Percentiles rank a stretch among this genome's conserved stretches.
These are phyloP conservation scores for Actenoides lindsayi DNA, from an alignment of 2,113 vertebrate genomes.

Conservation along the genomic window DNA sequence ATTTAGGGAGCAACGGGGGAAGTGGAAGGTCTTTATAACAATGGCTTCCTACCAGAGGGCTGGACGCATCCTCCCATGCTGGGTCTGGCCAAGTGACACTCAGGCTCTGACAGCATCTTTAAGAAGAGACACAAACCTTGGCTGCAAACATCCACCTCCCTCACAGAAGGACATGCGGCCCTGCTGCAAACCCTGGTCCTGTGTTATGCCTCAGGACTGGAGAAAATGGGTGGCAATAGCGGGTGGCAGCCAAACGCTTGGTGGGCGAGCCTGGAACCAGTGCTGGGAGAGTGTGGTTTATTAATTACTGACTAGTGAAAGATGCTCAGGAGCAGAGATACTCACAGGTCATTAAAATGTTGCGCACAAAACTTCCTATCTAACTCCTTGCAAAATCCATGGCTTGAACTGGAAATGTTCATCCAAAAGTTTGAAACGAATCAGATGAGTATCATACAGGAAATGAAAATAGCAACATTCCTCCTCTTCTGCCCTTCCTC, in stretches of 20 bases:
- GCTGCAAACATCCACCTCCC: neutral
- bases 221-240: neutral
- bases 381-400: neutral
- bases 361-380: neutral
- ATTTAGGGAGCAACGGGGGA: neutral
- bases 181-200: neutral
- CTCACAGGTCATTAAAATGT: neutral
- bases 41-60: neutral
- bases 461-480: neutral
- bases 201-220: neutral
- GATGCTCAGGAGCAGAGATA: neutral
- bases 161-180: neutral
- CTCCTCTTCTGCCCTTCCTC: neutral
- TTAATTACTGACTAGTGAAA: neutral
- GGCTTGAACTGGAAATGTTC: neutral
- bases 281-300: neutral
- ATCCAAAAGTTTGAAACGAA: neutral
- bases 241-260: neutral
- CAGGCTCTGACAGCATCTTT: neutral
- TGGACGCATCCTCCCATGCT: neutral
- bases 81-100: neutral
- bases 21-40: neutral
- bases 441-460: too few species aligned
- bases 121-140: neutral
- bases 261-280: neutral